A percentile compares a stretch with the other conserved stretches of the same genome.
Evolutionary conservation across 2,113 vertebrate species (phyloP).

Genomic region (Axis porcinus): DNA sequence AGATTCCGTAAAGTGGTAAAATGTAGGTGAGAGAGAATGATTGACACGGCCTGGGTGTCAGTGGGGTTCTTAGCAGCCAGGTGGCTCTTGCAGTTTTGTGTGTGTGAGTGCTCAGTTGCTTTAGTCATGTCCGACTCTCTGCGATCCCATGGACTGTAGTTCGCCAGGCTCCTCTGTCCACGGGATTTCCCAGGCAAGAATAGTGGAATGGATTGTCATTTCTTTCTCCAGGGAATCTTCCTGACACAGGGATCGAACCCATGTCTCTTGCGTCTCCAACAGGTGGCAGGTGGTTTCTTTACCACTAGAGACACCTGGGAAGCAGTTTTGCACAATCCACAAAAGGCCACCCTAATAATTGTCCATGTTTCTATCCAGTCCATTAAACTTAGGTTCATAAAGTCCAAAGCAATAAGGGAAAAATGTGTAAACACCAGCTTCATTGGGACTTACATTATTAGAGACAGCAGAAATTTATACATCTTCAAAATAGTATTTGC

Average conservation of each 20-base stretch:
- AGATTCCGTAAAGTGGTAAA: not conserved
- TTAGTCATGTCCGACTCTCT: not conserved
- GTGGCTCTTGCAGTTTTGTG: not conserved
- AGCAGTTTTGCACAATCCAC: not conserved
- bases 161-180: not conserved
- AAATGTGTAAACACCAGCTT: not conserved
- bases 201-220: not conserved
- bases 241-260: not conserved
- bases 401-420: not conserved
- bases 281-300: not conserved
- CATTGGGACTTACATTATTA: not conserved
- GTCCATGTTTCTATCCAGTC: not conserved
- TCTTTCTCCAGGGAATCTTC: not conserved
- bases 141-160: not conserved
- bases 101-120: not conserved
- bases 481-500: constrained; percentile 13
- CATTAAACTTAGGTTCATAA: not conserved
- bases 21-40: not conserved
- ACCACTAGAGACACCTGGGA: not conserved
- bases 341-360: not conserved
- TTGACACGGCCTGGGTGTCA: not conserved
- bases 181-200: not conserved
- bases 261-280: not conserved
- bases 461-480: not conserved
- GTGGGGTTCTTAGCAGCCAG: not conserved